Evolutionary conservation across 2,888 invertebrate species (phyloP), one percentile per base, ranked within the genome.

Genomic region (Agrotis ipsilon): DNA sequence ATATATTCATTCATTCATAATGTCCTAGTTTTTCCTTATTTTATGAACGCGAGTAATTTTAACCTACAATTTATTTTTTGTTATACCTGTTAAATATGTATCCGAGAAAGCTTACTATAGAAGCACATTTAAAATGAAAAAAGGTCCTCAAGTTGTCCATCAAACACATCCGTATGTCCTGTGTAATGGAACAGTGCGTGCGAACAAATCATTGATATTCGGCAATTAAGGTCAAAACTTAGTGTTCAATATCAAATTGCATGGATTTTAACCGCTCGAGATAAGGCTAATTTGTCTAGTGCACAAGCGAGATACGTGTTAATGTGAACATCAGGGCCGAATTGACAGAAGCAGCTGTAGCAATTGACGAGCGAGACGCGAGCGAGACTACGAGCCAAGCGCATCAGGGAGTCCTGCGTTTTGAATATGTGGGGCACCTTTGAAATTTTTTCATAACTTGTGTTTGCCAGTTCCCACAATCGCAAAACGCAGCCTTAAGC

Each of bases 221-320:
- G 61, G 80, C 84, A 88, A 90, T 91, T 90, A 90, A 90, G 90
- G 87, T 82, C 89, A 84, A 82, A 87, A 85, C 72, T 84, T 78
- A 75, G 73, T 81, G 75, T 80, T 64, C 43, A 67, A 46, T 79
- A 88, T 88, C 85, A 88, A 88, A 88, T 87, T 88, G 87, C 88
- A 88, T 83, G 84, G 86, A 64, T 43, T 32, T 32, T 82, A 68
- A 78, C 80, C 80, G 84, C 81, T 75, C 82, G 78, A 75, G 68
- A 87, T 88, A 76, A 84, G 80, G 39, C 39, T 39, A 39, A 9
- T 39, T 39, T 45, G 0, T 39, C 14, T 19, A 14, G 2, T 32
- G 0, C 2, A 1, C 21, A 32, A 46, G 39, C 11, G 11, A 46
- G 13, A 48, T 4, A 3, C 16, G 7, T 13, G 13, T 39, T 32